Conservation (phyloP, 2,113 vertebrate genomes). For the Noturus placidus region DNA sequence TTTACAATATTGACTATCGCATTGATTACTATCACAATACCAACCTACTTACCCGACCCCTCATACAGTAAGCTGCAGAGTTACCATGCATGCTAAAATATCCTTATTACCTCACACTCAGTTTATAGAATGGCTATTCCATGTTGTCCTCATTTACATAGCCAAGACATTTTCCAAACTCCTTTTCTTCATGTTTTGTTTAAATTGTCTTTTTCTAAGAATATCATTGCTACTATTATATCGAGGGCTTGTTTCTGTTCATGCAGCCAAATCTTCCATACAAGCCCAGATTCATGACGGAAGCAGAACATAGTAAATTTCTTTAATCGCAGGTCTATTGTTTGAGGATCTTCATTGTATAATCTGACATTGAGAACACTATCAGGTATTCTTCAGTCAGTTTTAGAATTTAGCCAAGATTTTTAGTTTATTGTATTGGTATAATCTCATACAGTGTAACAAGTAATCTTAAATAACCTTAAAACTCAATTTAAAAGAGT, state of each 20-base stretch:
- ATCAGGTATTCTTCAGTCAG: no score
- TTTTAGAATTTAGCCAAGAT: not conserved
- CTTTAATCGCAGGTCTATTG: not conserved
- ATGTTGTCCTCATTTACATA: not conserved
- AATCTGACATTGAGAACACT: not conserved
- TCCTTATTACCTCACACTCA: not conserved
- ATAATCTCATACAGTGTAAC: not conserved
- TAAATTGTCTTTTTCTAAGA: no score
- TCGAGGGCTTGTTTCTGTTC: no score
- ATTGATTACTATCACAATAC: not conserved
- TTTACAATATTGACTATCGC: not conserved
- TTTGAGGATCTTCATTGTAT: not conserved
- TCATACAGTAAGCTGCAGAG: not conserved
- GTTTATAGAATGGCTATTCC: not conserved
- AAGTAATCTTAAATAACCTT: not conserved
- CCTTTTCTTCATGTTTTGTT: no score
- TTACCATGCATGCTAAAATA: not conserved
- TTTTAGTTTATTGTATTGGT: not conserved
- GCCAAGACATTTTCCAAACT: no score
- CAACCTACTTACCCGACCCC: not conserved
- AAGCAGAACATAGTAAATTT: not conserved
- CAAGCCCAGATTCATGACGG: not conserved
- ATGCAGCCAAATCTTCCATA: not conserved
- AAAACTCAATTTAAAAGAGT: not conserved
- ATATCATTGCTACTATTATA: no score